Conservation (phyloP, 1,140 invertebrate species). For the Lutraria rhynchaena region DNA sequence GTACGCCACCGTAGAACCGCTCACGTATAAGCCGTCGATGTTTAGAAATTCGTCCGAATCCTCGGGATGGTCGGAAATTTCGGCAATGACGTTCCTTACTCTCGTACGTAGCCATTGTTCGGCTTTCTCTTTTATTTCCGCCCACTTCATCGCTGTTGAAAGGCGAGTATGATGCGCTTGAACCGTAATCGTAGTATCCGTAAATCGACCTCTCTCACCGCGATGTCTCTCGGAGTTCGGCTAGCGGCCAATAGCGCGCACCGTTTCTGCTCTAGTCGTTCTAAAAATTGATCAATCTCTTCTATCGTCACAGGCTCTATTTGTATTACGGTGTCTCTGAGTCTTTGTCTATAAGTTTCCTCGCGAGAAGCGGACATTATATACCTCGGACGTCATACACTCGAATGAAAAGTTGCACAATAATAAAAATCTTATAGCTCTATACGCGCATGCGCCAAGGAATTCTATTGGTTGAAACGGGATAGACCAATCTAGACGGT, state of each 20-base stretch:
- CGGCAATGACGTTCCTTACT: background rate
- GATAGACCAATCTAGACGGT: no score
- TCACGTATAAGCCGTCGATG: background rate
- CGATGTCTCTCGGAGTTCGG: background rate
- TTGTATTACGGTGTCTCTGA: no score
- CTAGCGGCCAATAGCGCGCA: background rate
- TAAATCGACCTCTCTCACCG: background rate
- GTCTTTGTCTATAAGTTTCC: no score
- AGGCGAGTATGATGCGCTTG: background rate
- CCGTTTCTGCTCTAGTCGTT: background rate
- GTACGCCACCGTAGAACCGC: slow-evolving; percentile 6
- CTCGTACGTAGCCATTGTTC: slow-evolving; percentile 7
- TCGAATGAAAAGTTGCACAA: no score
- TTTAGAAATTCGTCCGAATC: background rate
- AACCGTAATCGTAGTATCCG: background rate
- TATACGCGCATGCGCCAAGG: no score
- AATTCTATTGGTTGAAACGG: no score
- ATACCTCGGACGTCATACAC: no score
- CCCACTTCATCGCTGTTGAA: background rate
- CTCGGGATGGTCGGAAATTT: background rate
- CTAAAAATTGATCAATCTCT: background rate
- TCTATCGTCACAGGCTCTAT: no score
- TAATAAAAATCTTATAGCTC: no score
- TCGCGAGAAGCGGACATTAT: no score
- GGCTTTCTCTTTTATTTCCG: slow-evolving; percentile 4